Base-by-base conservation (phyloP, 2,113 vertebrate species). In the Zosterops japonicus region DNA sequence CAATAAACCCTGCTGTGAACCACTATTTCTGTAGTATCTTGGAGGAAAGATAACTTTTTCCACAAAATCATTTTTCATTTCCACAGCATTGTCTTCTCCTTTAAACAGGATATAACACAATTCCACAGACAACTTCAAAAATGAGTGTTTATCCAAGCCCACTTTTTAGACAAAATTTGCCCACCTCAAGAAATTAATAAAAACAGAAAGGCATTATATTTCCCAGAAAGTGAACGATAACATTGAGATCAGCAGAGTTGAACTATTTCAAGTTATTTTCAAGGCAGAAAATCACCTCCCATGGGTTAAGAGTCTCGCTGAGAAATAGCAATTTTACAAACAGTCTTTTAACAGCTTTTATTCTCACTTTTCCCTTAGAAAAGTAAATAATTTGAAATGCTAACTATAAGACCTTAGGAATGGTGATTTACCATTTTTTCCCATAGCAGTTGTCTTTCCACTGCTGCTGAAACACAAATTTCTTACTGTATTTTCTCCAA, bases 11-110 rank as follows among this genome's bases (percentile, higher is more conserved):
- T 94, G 93, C 92, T 97, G 94, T 96, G 92, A 95, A 97, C 96
- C 94, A 93, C 90, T 97, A 97, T 98, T 98, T 97, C 97, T 52
- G 60, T 93, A 70, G 83, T 93, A 95, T 97, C 96, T 97, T 96
- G 87, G 89, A 95, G 65, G 70, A 64, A 97, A 98, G 94, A 97
- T 98, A 97, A 97, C 96, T 98, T 98, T 94, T 96, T 96, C 96
- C 61, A 69, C 76, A 97, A 91, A 97, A 96, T 97, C 95, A 96
- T 97, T 98, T 98, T 98, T 98, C 97, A 98, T 98, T 98, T 97
- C 96, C 86, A 95, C 88, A 93, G 95, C 92, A 97, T 97, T 98
- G 97, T 98, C 94, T 98, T 97, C 96, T 61, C 94, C 96, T 87
- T 94, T 94, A 93, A 97, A 97, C 90, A 98, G 97, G 94, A 97